Base-by-base conservation (phyloP, 2,797 vertebrate genomes). In the Taenioides sp. region DNA sequence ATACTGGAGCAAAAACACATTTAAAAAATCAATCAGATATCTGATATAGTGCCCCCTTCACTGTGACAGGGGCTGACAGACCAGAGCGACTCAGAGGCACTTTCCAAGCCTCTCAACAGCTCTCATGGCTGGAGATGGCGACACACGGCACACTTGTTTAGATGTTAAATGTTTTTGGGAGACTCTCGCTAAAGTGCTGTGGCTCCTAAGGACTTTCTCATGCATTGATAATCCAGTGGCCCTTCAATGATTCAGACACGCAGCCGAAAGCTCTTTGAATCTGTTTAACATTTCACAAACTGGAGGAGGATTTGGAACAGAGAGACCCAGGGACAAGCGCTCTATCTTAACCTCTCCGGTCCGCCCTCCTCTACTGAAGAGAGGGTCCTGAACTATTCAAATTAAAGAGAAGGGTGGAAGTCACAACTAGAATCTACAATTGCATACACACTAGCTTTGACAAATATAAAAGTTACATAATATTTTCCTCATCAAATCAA, bases 221-320 rank as follows among this genome's bases (percentile, higher is more conserved):
- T 91, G 87, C 86, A 88, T 84, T 86, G 81, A 84, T 87, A 92
- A 91, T 89, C 87, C 86, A 81, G 70, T 75, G 85, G 84, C 73
- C 74, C 74, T 89, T 92, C 80, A 92, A 89, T 91, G 88, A 92
- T 91, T 92, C 82, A 92, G 72, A 73, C 76, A 80, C 62, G 60
- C 72, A 84, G 76, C 77, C 73, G 75, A 82, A 82, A 86, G 77
- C 85, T 89, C 82, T 89, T 77, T 71, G 61, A 63, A 67, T 70
- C 80, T 80, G 88, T 90, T 89, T 83, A 88, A 89, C 87, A 64
- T 83, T 82, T 88, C 64, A 87, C 58, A 78, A 86, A 86, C 78
- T 72, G 70, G 77, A 86, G 77, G 67, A 80, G 72, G 74, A 84
- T 74, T 78, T 78, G 68, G 73, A 84, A 74, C 67, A 76, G 64